A percentile compares a stretch with the other conserved stretches of the same genome.
Evolutionary conservation across 1,140 invertebrate species (phyloP).

Genomic region (Drosophila biarmipes): DNA sequence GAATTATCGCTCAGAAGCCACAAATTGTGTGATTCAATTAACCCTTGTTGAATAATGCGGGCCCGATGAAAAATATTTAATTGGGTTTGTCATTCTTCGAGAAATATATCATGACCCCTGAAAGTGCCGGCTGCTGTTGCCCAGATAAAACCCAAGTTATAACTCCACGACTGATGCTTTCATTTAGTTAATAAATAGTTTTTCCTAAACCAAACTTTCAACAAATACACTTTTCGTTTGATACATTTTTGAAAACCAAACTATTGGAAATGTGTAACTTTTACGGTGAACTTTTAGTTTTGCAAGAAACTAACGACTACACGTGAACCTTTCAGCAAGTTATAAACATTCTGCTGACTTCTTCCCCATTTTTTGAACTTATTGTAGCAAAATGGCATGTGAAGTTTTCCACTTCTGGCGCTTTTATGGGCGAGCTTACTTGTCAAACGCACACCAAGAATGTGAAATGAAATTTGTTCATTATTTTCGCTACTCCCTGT

Average conservation of each 20-base stretch:
- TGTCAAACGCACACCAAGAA: slow-evolving; percentile 45
- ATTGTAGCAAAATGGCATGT: slow-evolving; percentile 14
- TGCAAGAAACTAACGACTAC: too few relatives aligned
- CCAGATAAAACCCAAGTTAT: background rate
- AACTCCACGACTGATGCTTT: background rate
- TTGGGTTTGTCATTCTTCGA: background rate
- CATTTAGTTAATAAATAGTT: too few relatives aligned
- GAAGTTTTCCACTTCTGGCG: slow-evolving; percentile 6
- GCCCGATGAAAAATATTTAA: slow-evolving; percentile 2
- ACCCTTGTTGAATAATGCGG: slow-evolving; percentile 42
- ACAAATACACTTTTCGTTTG: too few relatives aligned
- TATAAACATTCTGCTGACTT: background rate
- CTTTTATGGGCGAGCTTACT: slow-evolving; percentile 18
- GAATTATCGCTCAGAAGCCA: slow-evolving; percentile 26
- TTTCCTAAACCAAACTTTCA: too few relatives aligned
- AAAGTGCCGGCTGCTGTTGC: background rate
- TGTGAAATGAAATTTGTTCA: slow-evolving; percentile 36
- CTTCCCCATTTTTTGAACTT: background rate
- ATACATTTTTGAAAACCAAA: too few relatives aligned
- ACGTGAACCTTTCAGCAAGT: background rate
- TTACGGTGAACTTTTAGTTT: too few relatives aligned
- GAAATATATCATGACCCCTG: slow-evolving; percentile 29
- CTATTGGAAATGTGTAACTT: too few relatives aligned
- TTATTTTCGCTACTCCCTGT: slow-evolving; percentile 27
- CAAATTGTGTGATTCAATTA: slow-evolving; percentile 41